These are phyloP conservation scores for Cinara cedri DNA, from an alignment of 2,888 invertebrate species.

Conservation along the genomic window DNA sequence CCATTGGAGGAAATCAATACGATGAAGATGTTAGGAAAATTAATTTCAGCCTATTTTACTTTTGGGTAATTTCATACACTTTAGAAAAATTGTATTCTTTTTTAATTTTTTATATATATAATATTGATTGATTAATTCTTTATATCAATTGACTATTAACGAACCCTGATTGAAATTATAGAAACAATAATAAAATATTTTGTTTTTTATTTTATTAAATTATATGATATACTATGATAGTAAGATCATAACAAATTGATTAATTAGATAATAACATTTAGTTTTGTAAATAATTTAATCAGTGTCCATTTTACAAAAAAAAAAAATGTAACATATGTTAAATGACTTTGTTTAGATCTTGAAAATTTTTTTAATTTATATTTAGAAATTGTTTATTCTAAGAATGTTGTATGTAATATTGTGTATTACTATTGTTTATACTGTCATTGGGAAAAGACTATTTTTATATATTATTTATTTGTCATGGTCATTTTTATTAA, in stretches of 20 bases:
- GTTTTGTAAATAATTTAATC: slow-evolving; percentile 6
- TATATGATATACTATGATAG: background rate
- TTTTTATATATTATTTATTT: slow-evolving; percentile 19
- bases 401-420: slow-evolving; percentile 9
- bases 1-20: no score
- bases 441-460: background rate
- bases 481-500: slow-evolving; percentile 3
- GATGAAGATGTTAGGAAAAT: no score
- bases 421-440: slow-evolving; percentile 18
- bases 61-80: no score
- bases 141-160: no score
- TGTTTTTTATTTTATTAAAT: background rate
- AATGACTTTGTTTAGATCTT: background rate
- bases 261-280: background rate
- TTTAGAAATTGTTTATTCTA: background rate
- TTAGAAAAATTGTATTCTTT: no score
- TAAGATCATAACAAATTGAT: background rate
- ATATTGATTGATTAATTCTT: no score
- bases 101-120: no score
- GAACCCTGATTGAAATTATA: no score
- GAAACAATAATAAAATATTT: no score
- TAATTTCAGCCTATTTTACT: no score
- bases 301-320: slow-evolving; percentile 47
- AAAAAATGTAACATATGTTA: background rate
- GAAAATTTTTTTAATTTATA: background rate